Percentiles rank a stretch among this genome's conserved stretches.
Conservation (phyloP, 1,140 invertebrate genomes). For the Solenopsis invicta region DNA sequence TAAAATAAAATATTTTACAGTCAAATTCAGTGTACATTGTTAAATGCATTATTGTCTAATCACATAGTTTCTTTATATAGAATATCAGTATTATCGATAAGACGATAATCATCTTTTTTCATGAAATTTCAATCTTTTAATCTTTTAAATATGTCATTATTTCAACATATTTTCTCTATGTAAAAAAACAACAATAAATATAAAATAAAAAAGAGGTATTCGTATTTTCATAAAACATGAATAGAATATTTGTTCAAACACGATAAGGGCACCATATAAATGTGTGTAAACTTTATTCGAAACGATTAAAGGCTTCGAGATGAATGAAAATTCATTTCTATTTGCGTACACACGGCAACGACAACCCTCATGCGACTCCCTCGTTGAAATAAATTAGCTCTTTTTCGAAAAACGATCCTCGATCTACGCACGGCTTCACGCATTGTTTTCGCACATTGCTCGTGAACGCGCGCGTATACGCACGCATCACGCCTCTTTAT, state of each 20-base stretch:
- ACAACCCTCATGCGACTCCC: constrained; percentile 44
- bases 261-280: background rate
- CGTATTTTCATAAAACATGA: background rate
- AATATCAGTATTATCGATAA: constrained; percentile 1
- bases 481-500: constrained; percentile 66
- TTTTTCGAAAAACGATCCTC: constrained; percentile 79
- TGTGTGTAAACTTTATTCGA: constrained; percentile 5
- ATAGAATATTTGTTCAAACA: background rate
- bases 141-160: background rate
- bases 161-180: background rate
- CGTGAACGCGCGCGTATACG: constrained; percentile 49
- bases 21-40: background rate
- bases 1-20: background rate
- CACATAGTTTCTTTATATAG: background rate
- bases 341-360: background rate
- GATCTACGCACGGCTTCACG: constrained; percentile 70
- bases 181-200: background rate
- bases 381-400: constrained; percentile 79
- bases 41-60: background rate
- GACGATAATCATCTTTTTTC: background rate
- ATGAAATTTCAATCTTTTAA: background rate
- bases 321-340: constrained; percentile 47
- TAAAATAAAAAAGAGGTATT: background rate
- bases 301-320: background rate
- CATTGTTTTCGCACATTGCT: constrained; percentile 76